These are phyloP conservation scores for Apus apus DNA, from an alignment of 2,113 vertebrate genomes.

Conservation along the genomic window DNA sequence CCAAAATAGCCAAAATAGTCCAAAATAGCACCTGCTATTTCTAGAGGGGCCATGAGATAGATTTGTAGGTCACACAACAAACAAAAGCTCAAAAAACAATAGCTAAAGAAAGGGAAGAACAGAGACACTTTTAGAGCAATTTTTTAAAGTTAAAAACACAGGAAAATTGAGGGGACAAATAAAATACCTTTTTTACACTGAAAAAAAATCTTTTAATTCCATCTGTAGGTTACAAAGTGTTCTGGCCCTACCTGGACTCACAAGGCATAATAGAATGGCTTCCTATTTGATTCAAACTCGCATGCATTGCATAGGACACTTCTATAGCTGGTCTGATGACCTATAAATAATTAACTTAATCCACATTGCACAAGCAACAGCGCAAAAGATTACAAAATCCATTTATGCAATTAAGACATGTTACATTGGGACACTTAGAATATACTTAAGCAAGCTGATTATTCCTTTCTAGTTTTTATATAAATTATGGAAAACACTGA, in stretches of 20 bases:
- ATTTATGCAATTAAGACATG: background rate
- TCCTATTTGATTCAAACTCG: background rate
- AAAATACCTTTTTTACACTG: background rate
- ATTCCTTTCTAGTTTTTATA: background rate
- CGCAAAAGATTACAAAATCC: conserved; percentile 39
- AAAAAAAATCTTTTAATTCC: background rate
- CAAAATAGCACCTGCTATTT: background rate
- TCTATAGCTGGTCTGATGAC: conserved; percentile 6
- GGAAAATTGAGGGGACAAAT: background rate
- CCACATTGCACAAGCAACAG: conserved; percentile 15
- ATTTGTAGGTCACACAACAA: background rate
- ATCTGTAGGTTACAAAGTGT: background rate
- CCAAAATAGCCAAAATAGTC: too few relatives aligned
- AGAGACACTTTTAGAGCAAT: background rate
- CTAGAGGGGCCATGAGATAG: background rate
- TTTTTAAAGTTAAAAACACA: background rate
- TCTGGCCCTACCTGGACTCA: background rate
- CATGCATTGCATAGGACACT: background rate
- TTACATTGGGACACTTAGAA: background rate
- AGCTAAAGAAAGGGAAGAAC: background rate
- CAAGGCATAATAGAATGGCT: background rate
- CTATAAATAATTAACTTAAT: conserved; percentile 64
- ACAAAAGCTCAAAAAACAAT: background rate
- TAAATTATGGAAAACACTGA: background rate
- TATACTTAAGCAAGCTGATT: background rate